Evolutionary conservation across 1,140 invertebrate species (phyloP).

Genomic region (Nasonia giraulti): DNA sequence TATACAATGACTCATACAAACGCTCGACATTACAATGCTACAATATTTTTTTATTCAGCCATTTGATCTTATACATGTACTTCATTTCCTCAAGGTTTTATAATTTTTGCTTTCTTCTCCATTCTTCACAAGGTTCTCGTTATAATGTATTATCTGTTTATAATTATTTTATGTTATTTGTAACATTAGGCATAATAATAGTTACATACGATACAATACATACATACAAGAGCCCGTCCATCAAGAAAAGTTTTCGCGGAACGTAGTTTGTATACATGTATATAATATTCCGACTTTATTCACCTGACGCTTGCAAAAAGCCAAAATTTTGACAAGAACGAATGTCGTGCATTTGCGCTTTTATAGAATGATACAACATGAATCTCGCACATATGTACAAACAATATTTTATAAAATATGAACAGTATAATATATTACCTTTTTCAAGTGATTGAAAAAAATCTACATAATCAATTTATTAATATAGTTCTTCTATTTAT

Average conservation of each 20-base stretch:
- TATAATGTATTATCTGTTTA: constrained; percentile 60
- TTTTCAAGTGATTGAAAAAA: background rate
- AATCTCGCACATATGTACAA: background rate
- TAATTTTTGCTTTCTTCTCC: background rate
- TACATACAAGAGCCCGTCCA: constrained; percentile 69
- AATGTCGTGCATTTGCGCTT: background rate
- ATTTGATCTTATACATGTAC: constrained; percentile 19
- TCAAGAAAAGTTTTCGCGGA: constrained; percentile 50
- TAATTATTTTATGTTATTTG: constrained; percentile 61
- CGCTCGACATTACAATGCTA: constrained; percentile 57
- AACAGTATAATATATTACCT: background rate
- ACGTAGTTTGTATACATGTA: constrained; percentile 24
- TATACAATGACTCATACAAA: constrained; percentile 56
- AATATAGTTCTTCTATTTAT: background rate
- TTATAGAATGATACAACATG: background rate
- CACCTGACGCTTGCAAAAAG: constrained; percentile 35
- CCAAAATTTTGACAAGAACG: constrained; percentile 29
- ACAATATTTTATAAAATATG: background rate
- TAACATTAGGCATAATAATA: constrained; percentile 68
- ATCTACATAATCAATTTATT: background rate
- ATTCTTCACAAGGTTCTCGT: constrained; percentile 53
- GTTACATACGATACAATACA: constrained; percentile 72
- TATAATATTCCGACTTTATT: constrained; percentile 47
- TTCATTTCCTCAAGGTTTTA: background rate
- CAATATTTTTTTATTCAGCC: constrained; percentile 1